A percentile compares a stretch with the other conserved stretches of the same genome.
Conservation (phyloP, 2,888 invertebrate species). For the Oxytorus armatus region DNA sequence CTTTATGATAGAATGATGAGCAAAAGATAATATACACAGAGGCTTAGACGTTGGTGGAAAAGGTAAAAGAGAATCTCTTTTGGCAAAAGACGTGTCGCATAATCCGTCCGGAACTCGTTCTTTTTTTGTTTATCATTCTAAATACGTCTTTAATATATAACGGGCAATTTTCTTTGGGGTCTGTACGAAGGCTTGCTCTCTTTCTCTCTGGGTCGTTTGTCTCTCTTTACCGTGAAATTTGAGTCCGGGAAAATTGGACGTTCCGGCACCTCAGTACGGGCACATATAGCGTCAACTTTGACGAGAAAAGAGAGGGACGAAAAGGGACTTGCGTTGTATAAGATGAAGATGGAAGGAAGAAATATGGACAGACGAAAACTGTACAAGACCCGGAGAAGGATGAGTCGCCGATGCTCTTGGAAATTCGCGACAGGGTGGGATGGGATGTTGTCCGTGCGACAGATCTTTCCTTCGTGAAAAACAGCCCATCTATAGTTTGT, state of each 20-base stretch:
- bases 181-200: conserved; percentile 17
- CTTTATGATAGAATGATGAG: conserved; percentile 37
- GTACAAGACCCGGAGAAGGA: conserved; percentile 18
- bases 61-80: conserved; percentile 48
- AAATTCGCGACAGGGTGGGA: conserved; percentile 22
- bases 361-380: conserved; percentile 44
- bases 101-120: conserved; percentile 71
- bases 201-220: conserved; percentile 12
- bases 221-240: conserved; percentile 75
- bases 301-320: conserved; percentile 53
- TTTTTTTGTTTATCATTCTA: conserved; percentile 75
- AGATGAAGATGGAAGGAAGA: conserved; percentile 46
- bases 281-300: conserved; percentile 20
- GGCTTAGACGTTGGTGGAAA: conserved; percentile 70
- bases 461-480: conserved; percentile 42
- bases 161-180: conserved; percentile 74
- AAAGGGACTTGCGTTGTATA: conserved; percentile 7
- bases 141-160: conserved; percentile 78
- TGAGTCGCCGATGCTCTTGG: conserved; percentile 27
- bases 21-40: conserved; percentile 56
- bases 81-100: conserved; percentile 67
- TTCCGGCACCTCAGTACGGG: conserved; percentile 55
- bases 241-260: conserved; percentile 76
- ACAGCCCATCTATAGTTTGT: conserved; percentile 25
- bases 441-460: conserved; percentile 6